Base-by-base conservation (phyloP, 2,113 vertebrate species). In the Reinhardtius hippoglossoides region DNA sequence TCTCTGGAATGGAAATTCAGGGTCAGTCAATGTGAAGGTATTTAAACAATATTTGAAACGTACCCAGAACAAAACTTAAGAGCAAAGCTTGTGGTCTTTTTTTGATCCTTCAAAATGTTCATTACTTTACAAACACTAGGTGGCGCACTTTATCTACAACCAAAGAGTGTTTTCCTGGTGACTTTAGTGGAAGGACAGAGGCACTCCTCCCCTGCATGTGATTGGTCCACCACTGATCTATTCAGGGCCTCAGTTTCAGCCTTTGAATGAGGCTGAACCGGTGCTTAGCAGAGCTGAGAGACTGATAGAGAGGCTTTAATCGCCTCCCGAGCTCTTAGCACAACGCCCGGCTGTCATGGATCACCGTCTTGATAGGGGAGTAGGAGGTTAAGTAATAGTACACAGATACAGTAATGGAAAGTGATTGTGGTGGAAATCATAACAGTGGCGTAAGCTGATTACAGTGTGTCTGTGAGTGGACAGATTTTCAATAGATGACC, bases 191-290 rank as follows among this genome's bases (percentile, higher is more conserved):
- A 68, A 74, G 69, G 77, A 72, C 58, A 71, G 40, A 20, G 23
- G 74, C 71, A 9, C 78, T 63, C 70, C 84, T 87, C 85, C 86
- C 84, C 86, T 62, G 31, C n/a, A 24, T 74, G 66, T 64, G 69
- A 91, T 89, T 89, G 83, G 81, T 76, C 78, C 9, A 14, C 24
- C 46, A 7, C 21, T 1, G 68, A 80, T 87, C 83, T 87, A 80
- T 91, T 89, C 69, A 70, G 67, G 76, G 80, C 76, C 74, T 66
- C 20, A n/a, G 66, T 79, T 56, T 73, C 63, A 82, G 71, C 76
- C 60, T 2, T 31, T 82, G 73, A 81, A 79, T 68, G 74, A 72
- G 66, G 75, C 66, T 61, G 73, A 73, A 62, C 70, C 31, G 55
- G 72, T 70, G 75, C 69, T 86, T 67, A 84, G 44, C 40, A 4